Evolutionary conservation across 92 coral and sea anemone genomes (phyloP), one percentile per base, ranked within the genome.

Genomic region (Epizoanthus ramosus): DNA sequence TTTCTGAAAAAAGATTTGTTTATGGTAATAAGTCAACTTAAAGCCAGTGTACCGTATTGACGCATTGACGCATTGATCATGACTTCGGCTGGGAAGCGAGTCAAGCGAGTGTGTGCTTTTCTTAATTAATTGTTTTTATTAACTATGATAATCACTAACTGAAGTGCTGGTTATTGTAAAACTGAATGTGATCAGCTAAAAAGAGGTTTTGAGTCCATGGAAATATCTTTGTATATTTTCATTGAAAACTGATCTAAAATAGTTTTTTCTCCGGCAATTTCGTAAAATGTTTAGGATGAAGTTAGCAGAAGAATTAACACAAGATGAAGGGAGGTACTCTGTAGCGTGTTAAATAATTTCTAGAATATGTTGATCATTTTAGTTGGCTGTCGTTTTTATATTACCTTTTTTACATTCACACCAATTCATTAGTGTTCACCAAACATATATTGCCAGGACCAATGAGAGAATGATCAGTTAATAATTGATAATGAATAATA

Each of bases 401-500:
- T 77, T 77, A 63, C 13, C 39, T 77, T 23, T 61, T 57, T n/a
- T n/a, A 53, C 31, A 60, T 77, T 77, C 70, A 41, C 82, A 43
- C 71, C 14, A 43, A 41, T 41, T 77, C 28, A 77, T 77, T 77
- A 77, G 43, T 21, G 70, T 15, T 77, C 58, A 39, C 57, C 19
- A 60, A 39, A 60, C 71, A 41, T 60, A 39, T 63, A 56, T 61
- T n/a, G 18, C n/a, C 9, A 16, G 33, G 57, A 22, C 82, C 82
- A 77, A 77, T 77, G 35, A 41, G 71, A 77, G 24, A 58, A 45
- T 4, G 41, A 60, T 61, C 43, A 61, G 7, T 41, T 77, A 77
- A 77, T 77, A 60, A 69, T 15, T 22, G 82, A 61, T 61, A 77
- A 61, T 77, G 82, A 77, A 61, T 43, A 16, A 41, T 43, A 45